These are phyloP conservation scores for Plestiodon gilberti DNA, from an alignment of 2,113 vertebrate species.

Conservation along the genomic window DNA sequence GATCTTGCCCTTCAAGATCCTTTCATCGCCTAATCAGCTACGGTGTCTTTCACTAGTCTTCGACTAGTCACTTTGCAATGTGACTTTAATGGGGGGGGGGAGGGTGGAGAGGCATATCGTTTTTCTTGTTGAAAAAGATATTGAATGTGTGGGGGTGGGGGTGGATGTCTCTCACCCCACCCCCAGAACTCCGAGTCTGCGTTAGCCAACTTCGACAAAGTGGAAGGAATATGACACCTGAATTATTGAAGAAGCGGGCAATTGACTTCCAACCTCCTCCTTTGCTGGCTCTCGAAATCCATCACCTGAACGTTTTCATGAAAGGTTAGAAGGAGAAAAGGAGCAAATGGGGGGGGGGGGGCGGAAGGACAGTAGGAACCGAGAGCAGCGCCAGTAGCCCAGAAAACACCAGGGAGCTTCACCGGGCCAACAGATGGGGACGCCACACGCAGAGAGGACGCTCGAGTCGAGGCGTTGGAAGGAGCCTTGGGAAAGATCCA, in stretches of 20 bases:
- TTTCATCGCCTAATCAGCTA: conserved; percentile 65
- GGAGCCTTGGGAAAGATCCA: too few relatives aligned
- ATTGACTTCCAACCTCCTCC: conserved; percentile 79
- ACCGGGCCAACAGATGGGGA: conserved; percentile 53
- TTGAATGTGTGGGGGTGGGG: too few relatives aligned
- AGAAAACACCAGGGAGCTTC: conserved; percentile 52
- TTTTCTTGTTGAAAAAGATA: too few relatives aligned
- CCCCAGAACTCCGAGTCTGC: conserved; percentile 73
- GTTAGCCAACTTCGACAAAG: conserved; percentile 76
- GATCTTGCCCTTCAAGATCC: conserved; percentile 12
- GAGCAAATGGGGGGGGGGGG: neutral
- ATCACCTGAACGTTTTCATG: conserved; percentile 77
- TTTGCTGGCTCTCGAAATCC: conserved; percentile 70
- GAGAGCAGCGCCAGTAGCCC: conserved; percentile 50
- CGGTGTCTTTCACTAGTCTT: conserved; percentile 47
- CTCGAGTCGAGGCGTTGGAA: too few relatives aligned
- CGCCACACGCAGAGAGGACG: conserved; percentile 52
- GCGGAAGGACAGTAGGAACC: conserved; percentile 8
- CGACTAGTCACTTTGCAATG: too few relatives aligned
- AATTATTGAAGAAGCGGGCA: conserved; percentile 80
- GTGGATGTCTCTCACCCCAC: too few relatives aligned
- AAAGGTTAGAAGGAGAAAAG: conserved; percentile 37
- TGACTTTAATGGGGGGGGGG: too few relatives aligned
- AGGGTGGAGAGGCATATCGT: too few relatives aligned
- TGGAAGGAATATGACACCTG: conserved; percentile 79